Evolutionary conservation across 37 sponge, comb jelly and placozoan genomes (phyloP), one percentile per base, ranked within the genome.

Genomic region (Lycopodina hypogea): DNA sequence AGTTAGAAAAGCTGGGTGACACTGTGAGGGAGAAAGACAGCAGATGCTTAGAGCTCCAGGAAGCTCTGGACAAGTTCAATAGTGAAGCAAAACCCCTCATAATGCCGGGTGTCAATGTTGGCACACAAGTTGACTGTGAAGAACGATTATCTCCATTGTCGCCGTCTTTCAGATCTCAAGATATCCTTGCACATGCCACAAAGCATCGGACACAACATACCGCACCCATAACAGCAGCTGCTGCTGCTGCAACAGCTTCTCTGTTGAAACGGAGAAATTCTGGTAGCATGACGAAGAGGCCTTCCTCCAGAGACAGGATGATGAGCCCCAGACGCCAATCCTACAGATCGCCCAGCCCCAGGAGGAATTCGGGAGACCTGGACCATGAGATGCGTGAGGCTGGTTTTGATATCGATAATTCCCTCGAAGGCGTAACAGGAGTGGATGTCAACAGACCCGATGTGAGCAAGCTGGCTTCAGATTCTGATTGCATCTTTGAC

Each of bases 301-400:
- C 30, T 2, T 3, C 33, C 48, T 4, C 70, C 30, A 55, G 35
- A 22, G 55, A 55, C 35, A 9, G 74, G 24, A 48, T 19, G 3
- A 48, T 42, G 19, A 11, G 40, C 53, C 36, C 53, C 1, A 32
- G 22, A 4, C 26, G 55, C 21, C 22, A 32, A 53, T n/a, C 19
- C 59, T 32, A 56, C 53, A n/a, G 58, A 29, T 75, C 76, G 18
- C 66, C 2, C 34, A 76, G 76, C 57, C 42, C 51, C 28, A 53
- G 53, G 18, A 53, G 56, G 3, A 70, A 48, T 48, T 45, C 48
- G 37, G 71, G 48, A 34, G 66, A 65, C 66, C 75, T 85, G 38
- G 79, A 85, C 29, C 48, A 35, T 66, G 86, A 85, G 52, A 72
- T 85, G 79, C 56, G 53, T 12, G 75, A 51, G 6, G 80, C 58